These are phyloP conservation scores for Trachurus trachurus DNA, from an alignment of 2,797 vertebrate genomes.

Conservation along the genomic window DNA sequence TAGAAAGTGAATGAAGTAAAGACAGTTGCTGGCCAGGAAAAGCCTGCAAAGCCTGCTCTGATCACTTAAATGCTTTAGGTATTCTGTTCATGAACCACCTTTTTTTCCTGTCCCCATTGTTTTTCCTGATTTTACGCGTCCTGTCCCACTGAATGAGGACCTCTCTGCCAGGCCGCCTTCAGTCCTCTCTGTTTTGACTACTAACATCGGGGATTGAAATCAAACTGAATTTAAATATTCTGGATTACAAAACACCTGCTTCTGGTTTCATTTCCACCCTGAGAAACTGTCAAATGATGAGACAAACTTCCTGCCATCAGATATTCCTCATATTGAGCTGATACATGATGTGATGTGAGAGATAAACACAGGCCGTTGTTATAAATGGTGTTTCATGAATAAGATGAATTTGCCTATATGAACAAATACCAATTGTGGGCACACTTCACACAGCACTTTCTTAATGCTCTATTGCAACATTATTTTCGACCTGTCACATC, in stretches of 20 bases:
- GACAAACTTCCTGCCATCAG: background rate
- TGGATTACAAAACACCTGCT: background rate
- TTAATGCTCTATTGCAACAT: background rate
- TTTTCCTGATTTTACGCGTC: slow-evolving; percentile 3
- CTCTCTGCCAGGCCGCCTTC: background rate
- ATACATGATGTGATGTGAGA: background rate
- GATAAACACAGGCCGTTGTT: background rate
- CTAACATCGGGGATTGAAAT: slow-evolving; percentile 1
- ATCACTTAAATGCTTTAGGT: background rate
- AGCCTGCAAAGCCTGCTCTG: background rate
- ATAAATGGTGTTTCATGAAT: background rate
- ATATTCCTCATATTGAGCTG: no score
- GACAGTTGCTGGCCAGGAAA: background rate
- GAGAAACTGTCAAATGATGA: background rate
- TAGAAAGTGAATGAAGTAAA: background rate
- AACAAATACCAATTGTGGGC: background rate
- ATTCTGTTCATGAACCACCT: slow-evolving; percentile 12
- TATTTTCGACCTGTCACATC: background rate
- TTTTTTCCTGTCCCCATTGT: background rate
- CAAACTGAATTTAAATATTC: background rate
- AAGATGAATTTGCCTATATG: background rate
- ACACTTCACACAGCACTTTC: background rate
- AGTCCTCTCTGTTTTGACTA: background rate
- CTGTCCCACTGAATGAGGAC: background rate
- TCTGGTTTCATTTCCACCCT: background rate